phyloP scores from a whole-genome alignment of 2,888 invertebrate genomes.

The Aphodius granarius region DNA sequence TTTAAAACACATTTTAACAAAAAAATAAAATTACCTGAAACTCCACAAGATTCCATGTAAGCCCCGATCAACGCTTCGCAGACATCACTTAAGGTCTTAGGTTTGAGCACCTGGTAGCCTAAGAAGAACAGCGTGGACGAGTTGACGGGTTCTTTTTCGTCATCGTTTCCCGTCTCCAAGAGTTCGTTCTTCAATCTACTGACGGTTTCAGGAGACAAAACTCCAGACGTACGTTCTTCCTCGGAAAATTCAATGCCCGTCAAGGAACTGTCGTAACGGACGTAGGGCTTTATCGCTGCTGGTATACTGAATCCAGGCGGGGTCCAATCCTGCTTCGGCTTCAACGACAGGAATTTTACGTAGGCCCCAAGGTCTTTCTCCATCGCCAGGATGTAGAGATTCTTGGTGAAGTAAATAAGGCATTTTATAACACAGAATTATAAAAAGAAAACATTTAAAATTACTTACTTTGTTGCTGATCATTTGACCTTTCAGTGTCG shows the following conservation, averaged over 20 bases:
- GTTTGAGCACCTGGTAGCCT: conserved; percentile 56
- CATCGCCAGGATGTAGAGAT: conserved; percentile 75
- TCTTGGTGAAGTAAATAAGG: too few relatives aligned
- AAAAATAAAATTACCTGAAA: conserved; percentile 41
- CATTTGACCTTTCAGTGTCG: conserved; percentile 68
- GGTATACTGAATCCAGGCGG: conserved; percentile 76
- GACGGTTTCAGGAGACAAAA: conserved; percentile 39
- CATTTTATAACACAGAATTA: too few relatives aligned
- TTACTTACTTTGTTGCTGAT: too few relatives aligned
- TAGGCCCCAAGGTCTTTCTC: conserved; percentile 60
- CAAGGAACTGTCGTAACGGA: conserved; percentile 52
- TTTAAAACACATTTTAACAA: neutral
- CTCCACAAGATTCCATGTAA: conserved; percentile 62
- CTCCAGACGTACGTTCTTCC: conserved; percentile 51
- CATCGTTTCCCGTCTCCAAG: conserved; percentile 37
- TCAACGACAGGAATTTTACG: conserved; percentile 62
- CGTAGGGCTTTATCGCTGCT: conserved; percentile 52
- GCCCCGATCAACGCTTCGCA: conserved; percentile 85
- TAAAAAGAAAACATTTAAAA: too few relatives aligned
- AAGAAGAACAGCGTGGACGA: conserved; percentile 45
- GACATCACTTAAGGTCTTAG: conserved; percentile 77
- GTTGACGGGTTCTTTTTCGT: conserved; percentile 30
- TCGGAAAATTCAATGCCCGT: conserved; percentile 57
- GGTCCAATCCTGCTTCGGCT: conserved; percentile 69
- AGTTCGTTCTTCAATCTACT: conserved; percentile 17